phyloP scores from a whole-genome alignment of 2,888 invertebrate species.

The Odontomyia ornata region DNA sequence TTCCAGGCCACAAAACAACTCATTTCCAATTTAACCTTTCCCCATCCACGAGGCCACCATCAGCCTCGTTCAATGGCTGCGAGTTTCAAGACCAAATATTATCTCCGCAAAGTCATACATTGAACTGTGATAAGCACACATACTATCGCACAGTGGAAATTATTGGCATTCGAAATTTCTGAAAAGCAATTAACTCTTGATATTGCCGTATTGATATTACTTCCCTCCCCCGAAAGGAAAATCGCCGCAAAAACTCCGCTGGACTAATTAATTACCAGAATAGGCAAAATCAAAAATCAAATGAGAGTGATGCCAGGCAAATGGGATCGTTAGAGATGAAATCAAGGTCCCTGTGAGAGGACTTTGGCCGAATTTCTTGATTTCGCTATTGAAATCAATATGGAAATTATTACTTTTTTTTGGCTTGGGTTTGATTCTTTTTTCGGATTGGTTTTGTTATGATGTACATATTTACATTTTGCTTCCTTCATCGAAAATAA shows the following conservation, averaged over 20 bases:
- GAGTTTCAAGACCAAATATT: background rate
- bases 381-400: too few species aligned
- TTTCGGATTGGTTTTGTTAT: too few species aligned
- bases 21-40: background rate
- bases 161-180: background rate
- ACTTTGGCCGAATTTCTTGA: too few species aligned
- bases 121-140: background rate
- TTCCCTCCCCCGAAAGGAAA: background rate
- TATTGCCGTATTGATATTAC: slow-evolving; percentile 32
- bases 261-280: background rate
- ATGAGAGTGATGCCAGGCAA: too few species aligned
- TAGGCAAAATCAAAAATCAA: too few species aligned
- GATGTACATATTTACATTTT: too few species aligned
- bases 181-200: slow-evolving; percentile 4
- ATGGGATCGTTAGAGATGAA: too few species aligned
- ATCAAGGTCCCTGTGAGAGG: too few species aligned
- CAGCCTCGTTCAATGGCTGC: background rate
- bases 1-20: slow-evolving; percentile 24
- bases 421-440: too few species aligned
- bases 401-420: too few species aligned
- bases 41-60: background rate
- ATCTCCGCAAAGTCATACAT: background rate
- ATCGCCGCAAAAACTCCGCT: background rate
- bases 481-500: too few species aligned
- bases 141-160: background rate